These are phyloP conservation scores for Arbacia lixula DNA, from an alignment of 53 echinoderm and acorn worm genomes.

Conservation along the genomic window DNA sequence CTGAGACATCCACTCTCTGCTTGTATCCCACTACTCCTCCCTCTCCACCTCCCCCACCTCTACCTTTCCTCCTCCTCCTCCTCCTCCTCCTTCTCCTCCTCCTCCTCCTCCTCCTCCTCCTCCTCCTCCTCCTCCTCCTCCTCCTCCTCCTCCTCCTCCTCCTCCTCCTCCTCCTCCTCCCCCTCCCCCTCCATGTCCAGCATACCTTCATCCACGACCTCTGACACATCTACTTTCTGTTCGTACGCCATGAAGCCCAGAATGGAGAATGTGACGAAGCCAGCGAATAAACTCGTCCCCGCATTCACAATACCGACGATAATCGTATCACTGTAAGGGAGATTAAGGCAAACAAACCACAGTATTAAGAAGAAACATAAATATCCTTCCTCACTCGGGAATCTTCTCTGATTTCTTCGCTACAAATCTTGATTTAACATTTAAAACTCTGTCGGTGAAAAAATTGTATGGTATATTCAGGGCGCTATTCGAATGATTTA, in stretches of 20 bases:
- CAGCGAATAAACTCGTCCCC: constrained; percentile 75
- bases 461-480: too few species aligned
- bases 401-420: background rate
- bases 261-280: constrained; percentile 70
- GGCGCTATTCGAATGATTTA: too few species aligned
- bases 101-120: constrained; percentile 35
- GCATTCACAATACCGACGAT: constrained; percentile 74
- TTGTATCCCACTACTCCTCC: constrained; percentile 59
- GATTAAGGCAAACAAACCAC: background rate
- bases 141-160: constrained; percentile 54
- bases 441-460: too few species aligned
- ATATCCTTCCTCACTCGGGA: too few species aligned
- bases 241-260: constrained; percentile 68
- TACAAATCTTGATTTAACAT: background rate
- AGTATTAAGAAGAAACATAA: too few species aligned
- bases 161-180: constrained; percentile 13
- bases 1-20: constrained; percentile 55
- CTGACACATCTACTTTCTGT: constrained; percentile 39
- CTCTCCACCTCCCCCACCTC: background rate
- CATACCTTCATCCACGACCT: constrained; percentile 66
- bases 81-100: background rate
- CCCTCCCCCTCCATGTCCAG: background rate
- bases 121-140: constrained; percentile 64
- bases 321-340: constrained; percentile 65
- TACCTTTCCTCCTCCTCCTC: background rate